Conservation (phyloP, 2,888 invertebrate species). For the Hypselothyrea guttata region DNA sequence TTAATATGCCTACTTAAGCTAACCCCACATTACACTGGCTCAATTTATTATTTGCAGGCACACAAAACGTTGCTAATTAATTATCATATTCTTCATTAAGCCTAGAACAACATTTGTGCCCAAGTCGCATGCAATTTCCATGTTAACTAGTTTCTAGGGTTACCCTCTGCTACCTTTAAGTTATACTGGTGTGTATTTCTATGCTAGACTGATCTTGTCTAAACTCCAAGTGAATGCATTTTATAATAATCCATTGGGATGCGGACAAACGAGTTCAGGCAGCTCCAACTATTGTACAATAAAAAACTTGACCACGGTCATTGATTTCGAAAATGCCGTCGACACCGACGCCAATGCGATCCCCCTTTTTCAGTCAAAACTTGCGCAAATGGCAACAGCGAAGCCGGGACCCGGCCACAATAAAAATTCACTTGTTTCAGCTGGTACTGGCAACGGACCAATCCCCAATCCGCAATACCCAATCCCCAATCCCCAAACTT, state of each 20-base stretch:
- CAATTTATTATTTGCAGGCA: slow-evolving; percentile 1
- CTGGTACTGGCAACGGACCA: slow-evolving; percentile 14
- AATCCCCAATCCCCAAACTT: slow-evolving; percentile 24
- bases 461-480: no score
- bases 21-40: not conserved
- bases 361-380: slow-evolving; percentile 10
- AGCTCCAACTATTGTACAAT: slow-evolving; percentile 57
- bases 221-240: slow-evolving; percentile 26
- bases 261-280: slow-evolving; percentile 52
- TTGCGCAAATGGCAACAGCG: slow-evolving; percentile 63
- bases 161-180: slow-evolving; percentile 2
- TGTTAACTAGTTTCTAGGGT: not conserved
- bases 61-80: slow-evolving; percentile 9
- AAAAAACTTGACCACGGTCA: slow-evolving; percentile 79
- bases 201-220: slow-evolving; percentile 26
- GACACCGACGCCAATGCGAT: slow-evolving; percentile 18
- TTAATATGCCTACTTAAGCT: not conserved
- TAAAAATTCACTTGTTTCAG: slow-evolving; percentile 5
- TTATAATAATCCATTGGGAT: slow-evolving; percentile 40
- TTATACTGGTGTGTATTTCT: not conserved
- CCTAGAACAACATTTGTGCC: not conserved
- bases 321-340: slow-evolving; percentile 74
- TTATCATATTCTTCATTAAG: slow-evolving; percentile 6
- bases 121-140: slow-evolving; percentile 22
- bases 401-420: slow-evolving; percentile 36